phyloP scores from a whole-genome alignment of 2,888 invertebrate species.

The Lasioglossum zephyrum region DNA sequence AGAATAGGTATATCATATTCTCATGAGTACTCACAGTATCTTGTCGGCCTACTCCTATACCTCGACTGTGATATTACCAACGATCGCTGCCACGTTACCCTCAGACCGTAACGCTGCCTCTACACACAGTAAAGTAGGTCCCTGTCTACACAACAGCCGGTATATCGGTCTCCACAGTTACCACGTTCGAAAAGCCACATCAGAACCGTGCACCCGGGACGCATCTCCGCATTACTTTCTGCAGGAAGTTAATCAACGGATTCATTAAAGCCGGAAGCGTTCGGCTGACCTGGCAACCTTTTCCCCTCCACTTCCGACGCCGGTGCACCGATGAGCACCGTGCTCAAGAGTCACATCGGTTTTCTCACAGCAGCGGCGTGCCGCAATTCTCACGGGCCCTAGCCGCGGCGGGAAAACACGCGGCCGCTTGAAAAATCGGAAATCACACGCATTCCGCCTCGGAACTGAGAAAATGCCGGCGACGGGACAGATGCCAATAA shows the following conservation, averaged over 20 bases:
- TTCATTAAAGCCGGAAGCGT: constrained; percentile 1
- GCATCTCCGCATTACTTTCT: background rate
- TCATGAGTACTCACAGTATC: too few species aligned
- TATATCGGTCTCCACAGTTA: background rate
- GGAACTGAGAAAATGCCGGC: background rate
- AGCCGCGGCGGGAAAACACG: background rate
- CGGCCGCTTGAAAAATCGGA: background rate
- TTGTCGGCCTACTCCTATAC: too few species aligned
- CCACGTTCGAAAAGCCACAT: background rate
- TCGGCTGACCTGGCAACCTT: background rate
- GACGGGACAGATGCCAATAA: constrained; percentile 13
- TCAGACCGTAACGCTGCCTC: background rate
- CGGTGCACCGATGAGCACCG: background rate
- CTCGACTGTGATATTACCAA: background rate
- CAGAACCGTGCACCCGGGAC: background rate
- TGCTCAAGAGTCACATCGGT: background rate
- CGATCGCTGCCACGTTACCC: background rate
- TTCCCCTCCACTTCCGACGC: background rate
- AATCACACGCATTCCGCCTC: constrained; percentile 12
- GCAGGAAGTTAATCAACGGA: background rate
- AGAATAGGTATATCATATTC: too few species aligned
- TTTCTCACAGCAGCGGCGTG: constrained; percentile 16
- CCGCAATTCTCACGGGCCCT: background rate
- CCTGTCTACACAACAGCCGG: background rate
- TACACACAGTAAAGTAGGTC: background rate